These are phyloP conservation scores for Eudyptes chrysolophus DNA, from an alignment of 2,113 vertebrate genomes.

Conservation along the genomic window DNA sequence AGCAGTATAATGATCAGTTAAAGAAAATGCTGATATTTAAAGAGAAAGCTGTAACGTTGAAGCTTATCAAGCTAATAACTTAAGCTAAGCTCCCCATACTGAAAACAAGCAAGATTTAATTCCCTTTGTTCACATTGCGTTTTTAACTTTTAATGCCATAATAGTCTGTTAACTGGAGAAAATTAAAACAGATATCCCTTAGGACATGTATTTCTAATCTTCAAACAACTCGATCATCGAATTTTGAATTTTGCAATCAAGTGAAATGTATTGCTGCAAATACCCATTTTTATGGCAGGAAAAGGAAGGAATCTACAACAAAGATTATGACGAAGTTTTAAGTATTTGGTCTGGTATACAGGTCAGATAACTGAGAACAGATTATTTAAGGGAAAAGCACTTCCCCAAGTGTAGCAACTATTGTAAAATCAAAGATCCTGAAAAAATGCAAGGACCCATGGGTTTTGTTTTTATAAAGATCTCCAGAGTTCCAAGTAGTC, in stretches of 20 bases:
- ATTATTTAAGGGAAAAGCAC: neutral
- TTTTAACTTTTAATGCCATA: neutral
- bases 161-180: neutral
- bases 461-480: neutral
- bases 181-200: neutral
- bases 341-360: neutral
- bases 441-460: neutral
- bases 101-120: neutral
- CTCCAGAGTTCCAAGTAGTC: neutral
- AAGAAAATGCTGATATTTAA: neutral
- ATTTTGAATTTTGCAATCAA: neutral
- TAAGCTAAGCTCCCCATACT: neutral
- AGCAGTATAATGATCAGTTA: neutral
- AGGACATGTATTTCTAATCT: neutral
- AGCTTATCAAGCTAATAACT: neutral
- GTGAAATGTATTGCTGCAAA: neutral
- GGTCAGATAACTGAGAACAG: neutral
- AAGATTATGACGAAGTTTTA: neutral
- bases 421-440: neutral
- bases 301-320: neutral
- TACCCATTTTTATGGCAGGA: neutral
- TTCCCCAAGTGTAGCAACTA: neutral
- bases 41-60: neutral
- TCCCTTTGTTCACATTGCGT: neutral
- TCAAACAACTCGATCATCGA: neutral